Conservation (phyloP, 2,113 vertebrate genomes). For the Burhinus oedicnemus region DNA sequence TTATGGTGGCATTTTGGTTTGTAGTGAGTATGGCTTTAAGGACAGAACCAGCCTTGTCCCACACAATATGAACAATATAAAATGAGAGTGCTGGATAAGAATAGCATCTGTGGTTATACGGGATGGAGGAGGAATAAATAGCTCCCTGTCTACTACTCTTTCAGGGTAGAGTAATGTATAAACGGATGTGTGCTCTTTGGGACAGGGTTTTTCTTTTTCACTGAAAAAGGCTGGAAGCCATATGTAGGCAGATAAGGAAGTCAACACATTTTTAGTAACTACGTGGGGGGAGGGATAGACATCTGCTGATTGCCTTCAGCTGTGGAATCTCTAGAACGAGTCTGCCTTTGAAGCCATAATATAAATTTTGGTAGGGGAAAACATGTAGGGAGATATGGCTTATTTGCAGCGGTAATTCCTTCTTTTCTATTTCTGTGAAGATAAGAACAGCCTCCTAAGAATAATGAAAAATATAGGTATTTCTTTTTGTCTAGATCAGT, state of each 20-base stretch:
- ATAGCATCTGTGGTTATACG: neutral
- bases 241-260: neutral
- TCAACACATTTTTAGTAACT: neutral
- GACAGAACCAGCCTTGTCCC: neutral
- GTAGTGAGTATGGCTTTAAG: neutral
- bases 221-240: neutral
- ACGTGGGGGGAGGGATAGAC: neutral
- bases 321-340: neutral
- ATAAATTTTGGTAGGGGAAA: neutral
- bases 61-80: neutral
- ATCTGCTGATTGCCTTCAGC: neutral
- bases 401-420: neutral
- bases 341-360: neutral
- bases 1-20: neutral
- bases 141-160: neutral
- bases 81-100: neutral
- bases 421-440: neutral
- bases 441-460: neutral
- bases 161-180: neutral
- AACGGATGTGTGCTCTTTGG: neutral
- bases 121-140: neutral
- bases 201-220: neutral
- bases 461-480: neutral
- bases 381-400: neutral
- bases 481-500: neutral